These are phyloP conservation scores for Aulostomus chinensis DNA, from an alignment of 2,797 vertebrate species.

Conservation along the genomic window DNA sequence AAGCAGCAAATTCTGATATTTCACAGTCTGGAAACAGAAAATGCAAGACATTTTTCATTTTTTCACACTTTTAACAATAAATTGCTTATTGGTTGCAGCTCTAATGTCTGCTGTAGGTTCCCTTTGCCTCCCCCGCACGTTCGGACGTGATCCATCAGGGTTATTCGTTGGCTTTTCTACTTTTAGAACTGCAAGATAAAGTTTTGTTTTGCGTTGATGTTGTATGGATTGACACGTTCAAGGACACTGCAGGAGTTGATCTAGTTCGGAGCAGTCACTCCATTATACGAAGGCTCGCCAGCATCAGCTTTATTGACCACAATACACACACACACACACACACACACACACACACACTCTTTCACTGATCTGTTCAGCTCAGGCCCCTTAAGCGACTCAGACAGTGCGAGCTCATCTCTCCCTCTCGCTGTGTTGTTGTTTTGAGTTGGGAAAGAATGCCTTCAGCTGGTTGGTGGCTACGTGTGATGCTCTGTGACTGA, in stretches of 20 bases:
- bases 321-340: constrained; percentile 32
- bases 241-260: constrained; percentile 24
- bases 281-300: constrained; percentile 32
- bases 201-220: constrained; percentile 37
- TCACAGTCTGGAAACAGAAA: too few relatives aligned
- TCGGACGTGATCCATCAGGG: too few relatives aligned
- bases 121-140: too few relatives aligned
- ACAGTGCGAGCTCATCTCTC: constrained; percentile 50
- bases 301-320: constrained; percentile 33
- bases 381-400: constrained; percentile 43
- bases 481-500: constrained; percentile 68
- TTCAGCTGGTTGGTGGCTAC: constrained; percentile 59
- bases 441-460: constrained; percentile 72
- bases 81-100: too few relatives aligned
- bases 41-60: too few relatives aligned
- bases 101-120: too few relatives aligned
- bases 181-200: constrained; percentile 3
- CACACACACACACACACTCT: too few relatives aligned
- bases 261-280: constrained; percentile 22
- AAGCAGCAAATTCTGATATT: too few relatives aligned
- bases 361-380: constrained; percentile 62
- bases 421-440: constrained; percentile 60
- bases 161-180: too few relatives aligned
- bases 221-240: constrained; percentile 40
- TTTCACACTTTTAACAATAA: too few relatives aligned